Evolutionary conservation across 2,797 vertebrate genomes (phyloP), one percentile per base, ranked within the genome.

Genomic region (Agapornis canus): DNA sequence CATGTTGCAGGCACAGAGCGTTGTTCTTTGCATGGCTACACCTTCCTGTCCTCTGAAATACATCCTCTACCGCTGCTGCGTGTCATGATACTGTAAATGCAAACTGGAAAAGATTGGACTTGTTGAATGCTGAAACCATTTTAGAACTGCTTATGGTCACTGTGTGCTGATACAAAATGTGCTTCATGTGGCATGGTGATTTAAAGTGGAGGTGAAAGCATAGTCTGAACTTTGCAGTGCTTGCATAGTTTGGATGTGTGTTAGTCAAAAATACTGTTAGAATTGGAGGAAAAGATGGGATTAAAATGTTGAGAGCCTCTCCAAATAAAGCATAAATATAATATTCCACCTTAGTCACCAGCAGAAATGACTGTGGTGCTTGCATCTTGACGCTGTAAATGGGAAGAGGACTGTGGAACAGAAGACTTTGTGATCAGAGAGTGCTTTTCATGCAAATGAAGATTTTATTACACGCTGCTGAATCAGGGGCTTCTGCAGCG

Each of bases 381-480:
- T 78, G 70, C 76, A 32, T 86, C 66, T 87, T 71, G 78, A 4
- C 0, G 4, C 87, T 66, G 73, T 49, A 59, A 82, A 86, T 84
- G 75, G 75, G 91, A 86, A 94, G 77, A 94, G 94, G 77, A 63
- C 82, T 91, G 91, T 59, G 0, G 73, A 96, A 92, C 96, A 96
- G 95, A 90, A 91, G 94, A 94, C 87, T 96, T 89, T 94, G 95
- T 96, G 94, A 95, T 96, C 95, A 96, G 89, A 91, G 90, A 63
- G 92, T 94, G 91, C 92, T 97, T 97, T 90, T 96, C 95, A 95
- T 96, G 95, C 94, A 97, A 93, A 90, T 95, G 90, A 93, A 92
- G 95, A 89, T 96, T 96, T 96, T 96, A 94, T 96, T 96, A 66
- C 91, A 45, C 70, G 73, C 89, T 96, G 88, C 90, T 96, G 86